Evolutionary conservation across 2,113 vertebrate species (phyloP), one percentile per base, ranked within the genome.

Genomic region (Mola mola): DNA sequence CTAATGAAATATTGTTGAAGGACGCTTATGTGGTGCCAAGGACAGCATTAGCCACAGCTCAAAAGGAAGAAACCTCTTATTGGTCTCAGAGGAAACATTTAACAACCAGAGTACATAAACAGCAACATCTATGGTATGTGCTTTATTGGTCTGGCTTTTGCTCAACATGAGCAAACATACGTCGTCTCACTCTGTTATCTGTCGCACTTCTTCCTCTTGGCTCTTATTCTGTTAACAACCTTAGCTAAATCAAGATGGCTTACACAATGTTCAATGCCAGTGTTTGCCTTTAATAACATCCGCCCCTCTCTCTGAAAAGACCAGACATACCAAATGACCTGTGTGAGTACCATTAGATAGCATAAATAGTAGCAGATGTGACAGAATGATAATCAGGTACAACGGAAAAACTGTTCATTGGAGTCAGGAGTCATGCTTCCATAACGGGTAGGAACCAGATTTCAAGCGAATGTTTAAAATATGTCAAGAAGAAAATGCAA

Each of bases 1-100:
- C 62, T 74, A 48, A 65, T 70, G 37, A 38, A 62, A 57, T 33
- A 33, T 17, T 63, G 33, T 44, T 47, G 33, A 44, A 61, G 31
- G 24, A 70, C 24, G 34, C 22, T 8, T 13, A 5, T 29, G 42
- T 0, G 1, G 37, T 67, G 65, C 47, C 60, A 66, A 53, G 11
- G 28, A 66, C 21, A 36, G 44, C 60, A 57, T 71, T 71, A 66
- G 33, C 64, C 17, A 13, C 15, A n/a, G 46, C 25, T 50, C 21
- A 9, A 28, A 11, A 37, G 26, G 28, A 69, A 52, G 52, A 75
- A 63, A 33, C 25, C 15, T 16, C 19, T 67, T 22, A 57, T 72
- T 72, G 57, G 73, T 51, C 52, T 60, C 41, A 7, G 24, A 38
- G 16, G n/a, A n/a, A 43, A 31, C 11, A 33, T 38, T 20, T 53